Evolutionary conservation across 1,140 invertebrate species (phyloP).

Genomic region (Scaptomyza montana): DNA sequence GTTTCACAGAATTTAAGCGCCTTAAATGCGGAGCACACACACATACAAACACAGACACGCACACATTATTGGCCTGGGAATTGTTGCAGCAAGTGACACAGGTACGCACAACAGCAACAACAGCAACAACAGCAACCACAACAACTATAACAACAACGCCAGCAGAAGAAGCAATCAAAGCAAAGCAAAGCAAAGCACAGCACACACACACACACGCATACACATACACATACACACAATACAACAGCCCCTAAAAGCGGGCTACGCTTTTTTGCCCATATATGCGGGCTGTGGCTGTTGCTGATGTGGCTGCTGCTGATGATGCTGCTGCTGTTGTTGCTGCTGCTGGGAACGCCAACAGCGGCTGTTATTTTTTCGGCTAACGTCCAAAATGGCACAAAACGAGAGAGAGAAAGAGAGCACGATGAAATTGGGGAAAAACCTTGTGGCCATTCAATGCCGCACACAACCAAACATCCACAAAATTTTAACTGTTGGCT

Average conservation of each 20-base stretch:
- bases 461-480: conserved; percentile 14
- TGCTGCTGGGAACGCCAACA: conserved; percentile 50
- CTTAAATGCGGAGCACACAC: conserved; percentile 61
- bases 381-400: conserved; percentile 14
- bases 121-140: conserved; percentile 35
- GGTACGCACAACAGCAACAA: conserved; percentile 49
- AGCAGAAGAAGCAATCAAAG: conserved; percentile 56
- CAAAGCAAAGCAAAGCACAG: conserved; percentile 43
- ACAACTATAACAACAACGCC: conserved; percentile 5
- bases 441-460: conserved; percentile 14
- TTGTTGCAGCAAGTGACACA: conserved; percentile 44
- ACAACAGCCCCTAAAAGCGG: conserved; percentile 52
- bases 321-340: conserved; percentile 35
- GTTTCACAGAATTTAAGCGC: conserved; percentile 56
- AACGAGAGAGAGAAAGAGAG: neutral
- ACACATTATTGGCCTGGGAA: conserved; percentile 68
- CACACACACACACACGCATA: neutral
- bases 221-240: conserved; percentile 24
- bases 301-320: conserved; percentile 13
- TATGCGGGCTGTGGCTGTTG: conserved; percentile 56
- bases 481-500: conserved; percentile 16
- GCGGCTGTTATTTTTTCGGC: conserved; percentile 38
- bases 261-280: conserved; percentile 47
- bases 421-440: conserved; percentile 27
- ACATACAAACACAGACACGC: conserved; percentile 5